Conservation (phyloP, 2,888 invertebrate species). For the Isoperla grammatica region DNA sequence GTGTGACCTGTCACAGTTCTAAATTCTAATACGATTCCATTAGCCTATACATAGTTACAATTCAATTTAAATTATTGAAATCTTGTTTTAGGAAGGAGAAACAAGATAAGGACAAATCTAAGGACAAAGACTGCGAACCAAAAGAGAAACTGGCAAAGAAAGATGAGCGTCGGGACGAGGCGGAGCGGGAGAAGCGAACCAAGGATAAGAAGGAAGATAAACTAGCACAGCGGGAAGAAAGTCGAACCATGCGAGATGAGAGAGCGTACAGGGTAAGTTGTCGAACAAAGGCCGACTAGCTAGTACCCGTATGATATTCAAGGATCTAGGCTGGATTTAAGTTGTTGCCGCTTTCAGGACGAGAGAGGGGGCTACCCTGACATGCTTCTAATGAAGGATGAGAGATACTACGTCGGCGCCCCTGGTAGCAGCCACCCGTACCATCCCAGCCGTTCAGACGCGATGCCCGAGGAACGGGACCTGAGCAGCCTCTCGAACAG, state of each 20-base stretch:
- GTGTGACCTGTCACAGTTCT: too few relatives aligned
- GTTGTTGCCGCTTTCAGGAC: conserved; percentile 40
- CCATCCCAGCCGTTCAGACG: conserved; percentile 32
- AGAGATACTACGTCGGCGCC: conserved; percentile 43
- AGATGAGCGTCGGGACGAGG: conserved; percentile 50
- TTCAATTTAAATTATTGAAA: conserved; percentile 6
- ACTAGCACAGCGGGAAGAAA: conserved; percentile 42
- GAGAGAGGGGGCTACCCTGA: conserved; percentile 48
- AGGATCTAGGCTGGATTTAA: too few relatives aligned
- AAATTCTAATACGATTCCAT: too few relatives aligned
- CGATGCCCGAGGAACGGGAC: conserved; percentile 47
- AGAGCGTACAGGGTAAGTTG: conserved; percentile 20
- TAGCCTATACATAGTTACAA: too few relatives aligned
- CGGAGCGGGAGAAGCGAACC: conserved; percentile 52
- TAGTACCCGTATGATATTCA: too few relatives aligned
- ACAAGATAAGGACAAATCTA: conserved; percentile 41
- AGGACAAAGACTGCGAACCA: conserved; percentile 30
- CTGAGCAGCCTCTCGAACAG: conserved; percentile 50
- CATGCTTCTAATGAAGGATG: conserved; percentile 28
- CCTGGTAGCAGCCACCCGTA: conserved; percentile 19
- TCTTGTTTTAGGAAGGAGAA: conserved; percentile 34
- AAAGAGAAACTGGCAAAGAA: conserved; percentile 45
- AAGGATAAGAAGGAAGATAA: conserved; percentile 51
- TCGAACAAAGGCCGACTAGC: too few relatives aligned
- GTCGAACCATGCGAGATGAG: conserved; percentile 36